phyloP scores from a whole-genome alignment of 2,113 vertebrate species.

The Odontesthes bonariensis region DNA sequence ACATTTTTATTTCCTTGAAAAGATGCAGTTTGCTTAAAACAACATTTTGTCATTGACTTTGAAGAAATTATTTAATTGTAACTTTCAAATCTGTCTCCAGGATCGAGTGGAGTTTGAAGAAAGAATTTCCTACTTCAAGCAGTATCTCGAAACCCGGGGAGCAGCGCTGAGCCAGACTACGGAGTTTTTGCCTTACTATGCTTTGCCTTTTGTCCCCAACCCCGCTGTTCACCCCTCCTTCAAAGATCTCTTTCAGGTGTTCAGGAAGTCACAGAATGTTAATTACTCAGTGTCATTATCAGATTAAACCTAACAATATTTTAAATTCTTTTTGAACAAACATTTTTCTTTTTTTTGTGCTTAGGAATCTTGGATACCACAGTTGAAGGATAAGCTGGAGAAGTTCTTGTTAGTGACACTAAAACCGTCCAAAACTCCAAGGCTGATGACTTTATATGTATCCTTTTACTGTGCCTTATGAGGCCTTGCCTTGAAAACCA shows the following conservation, averaged over 20 bases:
- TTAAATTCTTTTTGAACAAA: neutral
- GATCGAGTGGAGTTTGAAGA: conserved; percentile 87
- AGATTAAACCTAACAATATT: neutral
- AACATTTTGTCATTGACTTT: neutral
- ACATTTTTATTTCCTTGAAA: neutral
- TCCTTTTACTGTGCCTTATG: conserved; percentile 84
- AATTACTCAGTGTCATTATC: neutral
- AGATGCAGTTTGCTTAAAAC: neutral
- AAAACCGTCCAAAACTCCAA: conserved; percentile 86
- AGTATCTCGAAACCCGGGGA: conserved; percentile 93
- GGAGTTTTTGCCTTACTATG: conserved; percentile 95
- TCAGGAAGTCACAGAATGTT: neutral
- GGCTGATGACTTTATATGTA: conserved; percentile 93
- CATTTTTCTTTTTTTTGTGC: conserved; percentile 12
- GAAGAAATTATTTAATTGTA: neutral
- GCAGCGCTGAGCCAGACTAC: conserved; percentile 90
- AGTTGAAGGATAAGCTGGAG: conserved; percentile 89
- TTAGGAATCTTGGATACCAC: conserved; percentile 92
- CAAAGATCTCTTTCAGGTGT: conserved; percentile 93
- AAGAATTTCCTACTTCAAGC: conserved; percentile 88
- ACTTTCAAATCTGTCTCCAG: conserved; percentile 71
- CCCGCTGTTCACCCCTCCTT: conserved; percentile 92
- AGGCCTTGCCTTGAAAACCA: neutral
- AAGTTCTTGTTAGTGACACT: conserved; percentile 87
- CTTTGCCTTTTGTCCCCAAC: conserved; percentile 94